Percentiles rank a stretch among this genome's conserved stretches.
These are phyloP conservation scores for Galbula dea DNA, from an alignment of 2,113 vertebrate genomes.

Conservation along the genomic window DNA sequence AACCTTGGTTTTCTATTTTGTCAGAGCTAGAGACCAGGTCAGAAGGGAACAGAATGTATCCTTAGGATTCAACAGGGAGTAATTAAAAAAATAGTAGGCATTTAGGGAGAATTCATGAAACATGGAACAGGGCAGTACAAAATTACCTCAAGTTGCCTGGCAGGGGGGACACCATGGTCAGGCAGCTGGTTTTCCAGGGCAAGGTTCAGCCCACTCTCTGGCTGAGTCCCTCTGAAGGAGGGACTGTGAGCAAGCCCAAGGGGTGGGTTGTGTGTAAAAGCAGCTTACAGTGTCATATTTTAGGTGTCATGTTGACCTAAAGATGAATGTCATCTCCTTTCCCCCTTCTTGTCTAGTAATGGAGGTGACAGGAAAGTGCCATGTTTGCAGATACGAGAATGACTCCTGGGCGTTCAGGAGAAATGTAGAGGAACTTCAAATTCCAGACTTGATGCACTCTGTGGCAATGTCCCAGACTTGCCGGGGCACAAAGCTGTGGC, in stretches of 20 bases:
- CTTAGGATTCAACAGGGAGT: neutral
- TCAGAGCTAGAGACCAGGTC: neutral
- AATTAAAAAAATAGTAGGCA: neutral
- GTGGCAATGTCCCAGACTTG: neutral
- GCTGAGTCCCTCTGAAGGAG: neutral
- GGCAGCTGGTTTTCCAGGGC: neutral
- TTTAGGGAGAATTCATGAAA: neutral
- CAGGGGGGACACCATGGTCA: too few relatives aligned
- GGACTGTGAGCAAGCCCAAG: neutral
- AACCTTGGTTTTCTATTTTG: neutral
- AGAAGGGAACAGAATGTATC: neutral
- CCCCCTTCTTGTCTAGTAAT: neutral
- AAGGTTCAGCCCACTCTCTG: neutral
- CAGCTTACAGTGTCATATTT: neutral
- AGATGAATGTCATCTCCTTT: neutral
- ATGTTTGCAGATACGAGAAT: neutral
- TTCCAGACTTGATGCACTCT: neutral
- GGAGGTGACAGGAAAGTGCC: neutral
- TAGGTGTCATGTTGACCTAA: neutral
- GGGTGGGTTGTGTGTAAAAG: neutral
- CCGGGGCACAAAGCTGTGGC: neutral
- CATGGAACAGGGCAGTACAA: neutral
- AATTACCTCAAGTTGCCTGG: neutral
- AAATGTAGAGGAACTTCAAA: neutral
- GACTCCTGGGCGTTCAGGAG: neutral